Percentiles rank a stretch among this genome's conserved stretches.
Conservation (phyloP, 2,113 vertebrate species). For the Cyanoderma ruficeps region DNA sequence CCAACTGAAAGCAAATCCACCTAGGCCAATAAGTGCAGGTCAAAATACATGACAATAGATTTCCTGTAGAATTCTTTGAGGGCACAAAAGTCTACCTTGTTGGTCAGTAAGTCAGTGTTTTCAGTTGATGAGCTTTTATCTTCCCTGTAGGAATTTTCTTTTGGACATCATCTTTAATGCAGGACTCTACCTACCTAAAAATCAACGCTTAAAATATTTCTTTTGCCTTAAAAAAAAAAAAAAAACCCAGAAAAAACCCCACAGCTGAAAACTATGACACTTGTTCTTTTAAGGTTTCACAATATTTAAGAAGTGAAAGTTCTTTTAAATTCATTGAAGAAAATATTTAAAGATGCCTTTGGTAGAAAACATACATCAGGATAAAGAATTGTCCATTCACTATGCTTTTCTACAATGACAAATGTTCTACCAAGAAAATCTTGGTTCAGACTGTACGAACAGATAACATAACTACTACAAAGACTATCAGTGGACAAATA, state of each 20-base stretch:
- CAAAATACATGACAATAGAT: background rate
- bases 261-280: background rate
- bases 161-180: background rate
- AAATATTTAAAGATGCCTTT: background rate
- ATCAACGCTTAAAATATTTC: background rate
- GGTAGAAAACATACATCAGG: background rate
- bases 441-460: background rate
- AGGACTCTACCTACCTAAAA: background rate
- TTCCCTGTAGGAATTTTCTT: conserved; percentile 34
- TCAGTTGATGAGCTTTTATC: conserved; percentile 36
- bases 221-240: background rate
- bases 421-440: background rate
- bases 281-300: background rate
- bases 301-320: background rate
- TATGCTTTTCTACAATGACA: background rate
- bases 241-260: background rate
- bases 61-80: background rate
- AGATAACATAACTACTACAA: background rate
- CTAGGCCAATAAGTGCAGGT: background rate
- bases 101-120: conserved; percentile 9
- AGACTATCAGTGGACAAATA: background rate
- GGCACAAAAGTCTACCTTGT: background rate
- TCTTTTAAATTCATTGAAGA: background rate
- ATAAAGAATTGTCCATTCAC: background rate
- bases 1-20: background rate